A percentile compares a stretch with the other conserved stretches of the same genome.
Conservation (phyloP, 2,113 vertebrate species). For the Vireo altiloquus region DNA sequence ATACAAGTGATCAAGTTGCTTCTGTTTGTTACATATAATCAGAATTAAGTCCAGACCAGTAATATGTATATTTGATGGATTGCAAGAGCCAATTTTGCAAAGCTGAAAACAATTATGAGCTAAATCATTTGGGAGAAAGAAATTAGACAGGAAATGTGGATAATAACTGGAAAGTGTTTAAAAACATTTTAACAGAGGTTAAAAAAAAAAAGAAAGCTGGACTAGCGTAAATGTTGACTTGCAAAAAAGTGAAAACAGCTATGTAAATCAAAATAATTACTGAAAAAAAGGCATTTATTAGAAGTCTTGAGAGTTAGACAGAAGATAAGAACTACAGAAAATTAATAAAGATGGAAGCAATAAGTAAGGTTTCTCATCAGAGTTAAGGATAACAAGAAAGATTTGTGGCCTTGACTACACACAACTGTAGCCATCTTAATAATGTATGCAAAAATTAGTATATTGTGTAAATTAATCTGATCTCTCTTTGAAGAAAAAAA, state of each 20-base stretch:
- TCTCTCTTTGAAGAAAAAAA: neutral
- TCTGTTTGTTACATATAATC: conserved; percentile 17
- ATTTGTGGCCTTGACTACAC: neutral
- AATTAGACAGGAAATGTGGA: conserved; percentile 46
- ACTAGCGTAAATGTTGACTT: neutral
- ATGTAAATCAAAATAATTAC: neutral
- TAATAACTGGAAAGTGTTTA: conserved; percentile 38
- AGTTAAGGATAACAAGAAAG: neutral
- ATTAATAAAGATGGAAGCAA: neutral
- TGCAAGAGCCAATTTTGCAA: conserved; percentile 28
- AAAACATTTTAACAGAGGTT: conserved; percentile 29
- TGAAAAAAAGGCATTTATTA: neutral
- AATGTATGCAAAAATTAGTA: neutral
- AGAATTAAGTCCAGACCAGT: conserved; percentile 33
- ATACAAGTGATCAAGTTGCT: conserved; percentile 5
- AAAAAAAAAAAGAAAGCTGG: neutral
- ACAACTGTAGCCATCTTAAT: neutral
- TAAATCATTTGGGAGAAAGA: conserved; percentile 44
- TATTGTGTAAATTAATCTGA: neutral
- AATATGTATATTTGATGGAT: conserved; percentile 20
- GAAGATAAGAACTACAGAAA: neutral
- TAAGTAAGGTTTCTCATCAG: neutral
- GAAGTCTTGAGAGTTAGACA: neutral
- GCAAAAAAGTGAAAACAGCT: neutral
- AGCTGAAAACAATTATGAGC: conserved; percentile 56